These are phyloP conservation scores for Resseliella maxima DNA, from an alignment of 2,888 invertebrate species.

Conservation along the genomic window DNA sequence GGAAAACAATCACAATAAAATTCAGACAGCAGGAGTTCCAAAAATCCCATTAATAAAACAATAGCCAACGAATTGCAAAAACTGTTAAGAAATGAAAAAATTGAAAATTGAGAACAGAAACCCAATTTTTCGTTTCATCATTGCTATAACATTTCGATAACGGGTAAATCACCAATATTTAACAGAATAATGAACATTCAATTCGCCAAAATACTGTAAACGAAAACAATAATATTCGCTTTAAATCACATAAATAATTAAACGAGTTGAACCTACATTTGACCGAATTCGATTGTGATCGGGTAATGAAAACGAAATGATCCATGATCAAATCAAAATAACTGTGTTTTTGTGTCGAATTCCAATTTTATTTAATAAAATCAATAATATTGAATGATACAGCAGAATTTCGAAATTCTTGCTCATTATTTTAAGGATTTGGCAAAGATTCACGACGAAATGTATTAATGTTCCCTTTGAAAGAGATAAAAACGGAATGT, in stretches of 20 bases:
- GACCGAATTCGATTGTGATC: too few species aligned
- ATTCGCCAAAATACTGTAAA: too few species aligned
- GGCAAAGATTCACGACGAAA: too few species aligned
- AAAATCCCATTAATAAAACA: slow-evolving; percentile 3
- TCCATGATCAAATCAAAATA: too few species aligned
- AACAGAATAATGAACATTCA: background rate
- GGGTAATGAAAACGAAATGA: too few species aligned
- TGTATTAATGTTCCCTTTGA: background rate
- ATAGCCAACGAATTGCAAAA: background rate
- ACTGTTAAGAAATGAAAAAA: background rate
- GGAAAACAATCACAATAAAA: background rate
- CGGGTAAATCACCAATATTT: background rate
- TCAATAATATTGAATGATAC: background rate
- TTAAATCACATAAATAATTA: slow-evolving; percentile 25
- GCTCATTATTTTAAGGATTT: background rate
- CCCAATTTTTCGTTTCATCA: background rate
- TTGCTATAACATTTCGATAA: background rate
- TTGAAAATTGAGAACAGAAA: background rate
- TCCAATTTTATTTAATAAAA: background rate
- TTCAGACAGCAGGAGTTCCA: slow-evolving; percentile 42
- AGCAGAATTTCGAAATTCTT: background rate
- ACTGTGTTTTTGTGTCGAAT: background rate
- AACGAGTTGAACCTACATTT: background rate
- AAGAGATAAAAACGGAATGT: background rate
- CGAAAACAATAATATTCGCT: too few species aligned